These are phyloP conservation scores for Orcinus orca DNA, from an alignment of 2,113 vertebrate species.

Conservation along the genomic window DNA sequence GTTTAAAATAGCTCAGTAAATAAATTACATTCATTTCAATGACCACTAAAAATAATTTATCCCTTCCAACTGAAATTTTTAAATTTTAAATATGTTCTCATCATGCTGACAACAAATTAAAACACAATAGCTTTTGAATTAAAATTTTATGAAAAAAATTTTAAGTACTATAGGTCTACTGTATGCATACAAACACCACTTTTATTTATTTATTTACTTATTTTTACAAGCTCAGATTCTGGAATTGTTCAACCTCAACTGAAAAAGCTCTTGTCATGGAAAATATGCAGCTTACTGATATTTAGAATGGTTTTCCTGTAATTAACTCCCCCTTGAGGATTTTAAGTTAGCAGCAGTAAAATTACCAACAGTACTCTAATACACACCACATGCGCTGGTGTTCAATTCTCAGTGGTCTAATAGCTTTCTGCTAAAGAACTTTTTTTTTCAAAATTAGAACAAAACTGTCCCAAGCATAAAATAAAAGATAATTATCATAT, in stretches of 20 bases:
- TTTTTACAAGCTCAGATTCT: constrained; percentile 83
- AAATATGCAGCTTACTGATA: constrained; percentile 96
- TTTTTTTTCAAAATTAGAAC: constrained; percentile 76
- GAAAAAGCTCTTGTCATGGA: constrained; percentile 94
- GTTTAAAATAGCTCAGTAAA: constrained; percentile 81
- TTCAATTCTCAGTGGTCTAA: constrained; percentile 82
- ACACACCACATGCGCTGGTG: constrained; percentile 94
- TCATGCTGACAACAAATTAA: constrained; percentile 20
- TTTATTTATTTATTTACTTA: constrained; percentile 76
- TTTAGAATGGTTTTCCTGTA: constrained; percentile 99
- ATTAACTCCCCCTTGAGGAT: constrained; percentile 99
- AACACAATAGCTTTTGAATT: constrained; percentile 33
- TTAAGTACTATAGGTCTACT: constrained; percentile 48
- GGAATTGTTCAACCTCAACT: constrained; percentile 86
- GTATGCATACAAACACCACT: constrained; percentile 58
- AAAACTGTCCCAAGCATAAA: constrained; percentile 79
- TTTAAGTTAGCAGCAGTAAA: constrained; percentile 98
- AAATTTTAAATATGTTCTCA: constrained; percentile 34
- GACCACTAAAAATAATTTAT: constrained; percentile 47
- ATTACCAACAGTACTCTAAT: constrained; percentile 99
- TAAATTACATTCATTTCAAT: constrained; percentile 70
- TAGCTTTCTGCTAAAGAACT: constrained; percentile 78
- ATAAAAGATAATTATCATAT: constrained; percentile 76
- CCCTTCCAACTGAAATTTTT: constrained; percentile 40
- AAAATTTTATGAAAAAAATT: constrained; percentile 56